Evolutionary conservation across 2,888 invertebrate species (phyloP).

Genomic region (Lomographa bimaculata): DNA sequence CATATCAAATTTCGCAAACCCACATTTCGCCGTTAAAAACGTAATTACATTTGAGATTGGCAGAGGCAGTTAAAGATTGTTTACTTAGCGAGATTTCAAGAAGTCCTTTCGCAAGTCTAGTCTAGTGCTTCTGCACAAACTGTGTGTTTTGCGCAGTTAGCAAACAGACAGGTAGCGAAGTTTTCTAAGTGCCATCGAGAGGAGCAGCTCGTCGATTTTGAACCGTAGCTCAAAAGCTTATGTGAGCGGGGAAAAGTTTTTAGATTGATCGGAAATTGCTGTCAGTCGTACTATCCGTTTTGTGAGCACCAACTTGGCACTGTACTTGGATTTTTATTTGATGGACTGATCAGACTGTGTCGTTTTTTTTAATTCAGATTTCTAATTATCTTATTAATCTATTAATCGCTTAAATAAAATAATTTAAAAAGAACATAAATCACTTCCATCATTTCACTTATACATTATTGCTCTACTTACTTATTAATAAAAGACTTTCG

Average conservation of each 20-base stretch:
- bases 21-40: conserved; percentile 15
- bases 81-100: conserved; percentile 16
- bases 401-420: too few species aligned
- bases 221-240: conserved; percentile 3
- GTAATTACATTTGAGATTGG: conserved; percentile 6
- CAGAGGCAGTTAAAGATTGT: conserved; percentile 19
- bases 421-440: too few species aligned
- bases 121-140: conserved; percentile 17
- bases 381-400: too few species aligned
- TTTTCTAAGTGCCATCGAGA: conserved; percentile 13
- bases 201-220: neutral
- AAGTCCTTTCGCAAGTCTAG: conserved; percentile 13
- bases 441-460: too few species aligned
- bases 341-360: too few species aligned
- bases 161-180: conserved; percentile 17
- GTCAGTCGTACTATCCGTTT: neutral
- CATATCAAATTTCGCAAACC: too few species aligned
- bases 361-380: too few species aligned
- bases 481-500: too few species aligned
- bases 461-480: too few species aligned
- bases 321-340: too few species aligned
- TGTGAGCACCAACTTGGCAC: too few species aligned
- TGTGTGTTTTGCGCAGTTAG: conserved; percentile 30
- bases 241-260: neutral
- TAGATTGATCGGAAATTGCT: conserved; percentile 10